A percentile compares a stretch with the other conserved stretches of the same genome.
Evolutionary conservation across 1,140 invertebrate genomes (phyloP).

Genomic region (Camponotus pennsylvanicus): DNA sequence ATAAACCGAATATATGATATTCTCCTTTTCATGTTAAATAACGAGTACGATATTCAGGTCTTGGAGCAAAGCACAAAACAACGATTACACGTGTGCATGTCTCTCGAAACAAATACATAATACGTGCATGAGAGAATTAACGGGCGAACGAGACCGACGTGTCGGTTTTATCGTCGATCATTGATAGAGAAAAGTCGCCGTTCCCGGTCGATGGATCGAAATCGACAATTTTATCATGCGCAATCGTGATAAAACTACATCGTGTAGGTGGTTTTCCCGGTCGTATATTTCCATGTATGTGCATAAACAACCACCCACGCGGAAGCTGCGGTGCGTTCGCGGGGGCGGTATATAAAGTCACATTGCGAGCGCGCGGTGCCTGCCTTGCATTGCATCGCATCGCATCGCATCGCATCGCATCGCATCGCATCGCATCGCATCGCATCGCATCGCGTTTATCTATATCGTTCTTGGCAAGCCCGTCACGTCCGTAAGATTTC

Average conservation of each 20-base stretch:
- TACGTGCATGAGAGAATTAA: slow-evolving; percentile 11
- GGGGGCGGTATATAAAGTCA: background rate
- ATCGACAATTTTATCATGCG: slow-evolving; percentile 47
- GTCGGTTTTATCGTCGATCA: slow-evolving; percentile 29
- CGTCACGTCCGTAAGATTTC: slow-evolving; percentile 67
- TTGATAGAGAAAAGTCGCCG: too few relatives aligned
- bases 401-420: background rate
- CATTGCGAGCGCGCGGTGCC: background rate
- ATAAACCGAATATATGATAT: too few relatives aligned
- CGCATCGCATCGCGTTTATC: slow-evolving; percentile 36
- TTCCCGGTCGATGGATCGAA: background rate
- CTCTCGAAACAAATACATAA: slow-evolving; percentile 26
- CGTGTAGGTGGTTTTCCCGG: background rate
- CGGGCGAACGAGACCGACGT: background rate
- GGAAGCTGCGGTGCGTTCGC: background rate
- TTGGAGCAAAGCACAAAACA: background rate
- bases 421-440: background rate
- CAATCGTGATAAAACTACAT: slow-evolving; percentile 11
- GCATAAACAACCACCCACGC: background rate
- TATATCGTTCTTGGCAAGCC: slow-evolving; percentile 54
- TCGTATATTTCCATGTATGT: background rate
- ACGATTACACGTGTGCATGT: background rate
- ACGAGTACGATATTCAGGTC: background rate
- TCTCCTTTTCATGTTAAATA: background rate
- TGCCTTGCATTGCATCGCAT: background rate